These are phyloP conservation scores for Dipodomys stephensi DNA, from an alignment of 2,113 vertebrate species.

Conservation along the genomic window DNA sequence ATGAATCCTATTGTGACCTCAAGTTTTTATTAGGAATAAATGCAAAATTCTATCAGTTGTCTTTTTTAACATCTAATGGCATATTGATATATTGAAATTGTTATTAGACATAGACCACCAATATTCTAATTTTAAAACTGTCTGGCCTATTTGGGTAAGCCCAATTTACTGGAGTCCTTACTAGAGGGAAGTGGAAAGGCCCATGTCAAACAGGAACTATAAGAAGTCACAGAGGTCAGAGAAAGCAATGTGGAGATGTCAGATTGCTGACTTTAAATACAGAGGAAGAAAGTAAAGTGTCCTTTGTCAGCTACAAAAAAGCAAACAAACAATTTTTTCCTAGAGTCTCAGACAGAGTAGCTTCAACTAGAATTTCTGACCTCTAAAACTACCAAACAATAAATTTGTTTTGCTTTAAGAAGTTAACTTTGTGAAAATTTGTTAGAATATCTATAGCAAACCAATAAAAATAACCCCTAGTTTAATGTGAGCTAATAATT, in stretches of 20 bases:
- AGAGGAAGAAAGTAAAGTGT: not conserved
- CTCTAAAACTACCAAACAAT: not conserved
- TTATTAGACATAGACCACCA: not conserved
- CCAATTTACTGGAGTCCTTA: not conserved
- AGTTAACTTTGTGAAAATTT: not conserved
- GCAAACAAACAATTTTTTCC: not conserved
- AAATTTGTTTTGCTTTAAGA: not conserved
- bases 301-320: not conserved
- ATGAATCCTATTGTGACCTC: not conserved
- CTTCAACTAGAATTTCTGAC: not conserved
- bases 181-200: not conserved
- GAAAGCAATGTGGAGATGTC: not conserved
- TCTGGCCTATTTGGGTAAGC: not conserved
- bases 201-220: not conserved
- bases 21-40: conserved; percentile 5
- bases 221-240: not conserved
- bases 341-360: not conserved
- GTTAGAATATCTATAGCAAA: not conserved
- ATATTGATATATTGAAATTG: not conserved
- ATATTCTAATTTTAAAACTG: not conserved
- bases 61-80: not conserved
- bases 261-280: not conserved
- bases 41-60: not conserved
- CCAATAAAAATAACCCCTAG: not conserved
- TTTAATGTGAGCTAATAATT: not conserved